phyloP scores from a whole-genome alignment of 37 sponge, comb jelly and placozoan species.

The Chondrosia reniformis region DNA sequence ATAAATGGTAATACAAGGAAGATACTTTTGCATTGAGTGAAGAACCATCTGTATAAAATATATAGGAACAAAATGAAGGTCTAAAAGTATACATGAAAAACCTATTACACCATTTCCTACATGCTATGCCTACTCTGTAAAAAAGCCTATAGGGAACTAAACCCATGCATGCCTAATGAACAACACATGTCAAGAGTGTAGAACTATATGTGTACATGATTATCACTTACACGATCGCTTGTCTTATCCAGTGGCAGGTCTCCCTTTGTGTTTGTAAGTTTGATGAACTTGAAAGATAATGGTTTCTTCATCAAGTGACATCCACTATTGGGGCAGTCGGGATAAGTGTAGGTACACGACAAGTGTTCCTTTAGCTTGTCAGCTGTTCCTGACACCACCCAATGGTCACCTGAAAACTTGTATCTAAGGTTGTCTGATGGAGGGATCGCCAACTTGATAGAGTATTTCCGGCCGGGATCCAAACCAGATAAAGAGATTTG shows the following conservation, averaged over 20 bases:
- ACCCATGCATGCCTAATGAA: no score
- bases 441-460: constrained; percentile 50
- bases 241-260: constrained; percentile 40
- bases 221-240: background rate
- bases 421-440: constrained; percentile 76
- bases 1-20: constrained; percentile 35
- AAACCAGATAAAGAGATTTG: constrained; percentile 33
- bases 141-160: no score
- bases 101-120: no score
- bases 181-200: no score
- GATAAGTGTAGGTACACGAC: constrained; percentile 43
- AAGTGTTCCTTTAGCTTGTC: constrained; percentile 56
- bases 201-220: no score
- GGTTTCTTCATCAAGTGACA: constrained; percentile 61
- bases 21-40: constrained; percentile 81
- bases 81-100: no score
- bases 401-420: constrained; percentile 73
- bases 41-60: constrained; percentile 24
- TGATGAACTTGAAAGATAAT: constrained; percentile 60
- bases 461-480: constrained; percentile 43
- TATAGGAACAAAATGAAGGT: background rate
- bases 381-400: constrained; percentile 75
- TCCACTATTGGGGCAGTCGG: constrained; percentile 72
- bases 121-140: no score
- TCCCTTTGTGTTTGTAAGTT: constrained; percentile 78